Percentiles rank a stretch among this genome's conserved stretches.
phyloP scores from a whole-genome alignment of 1,140 invertebrate genomes.

The Drosophila nikananu region DNA sequence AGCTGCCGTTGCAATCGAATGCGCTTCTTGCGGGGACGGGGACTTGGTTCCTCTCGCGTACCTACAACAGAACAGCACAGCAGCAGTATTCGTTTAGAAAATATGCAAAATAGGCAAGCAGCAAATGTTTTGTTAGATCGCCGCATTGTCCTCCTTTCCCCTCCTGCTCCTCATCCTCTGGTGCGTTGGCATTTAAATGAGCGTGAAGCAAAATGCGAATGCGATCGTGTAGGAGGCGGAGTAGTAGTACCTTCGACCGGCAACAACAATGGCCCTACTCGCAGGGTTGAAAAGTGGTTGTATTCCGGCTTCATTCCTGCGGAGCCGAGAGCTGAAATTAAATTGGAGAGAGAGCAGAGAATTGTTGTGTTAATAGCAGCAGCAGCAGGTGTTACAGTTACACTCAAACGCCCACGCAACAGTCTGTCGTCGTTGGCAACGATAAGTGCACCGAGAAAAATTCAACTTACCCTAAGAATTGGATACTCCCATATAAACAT shows the following conservation, averaged over 20 bases:
- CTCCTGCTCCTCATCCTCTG: conserved; percentile 3
- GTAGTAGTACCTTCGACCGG: conserved; percentile 1
- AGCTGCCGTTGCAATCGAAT: conserved; percentile 70
- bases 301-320: conserved; percentile 59
- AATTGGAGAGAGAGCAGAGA: conserved; percentile 50
- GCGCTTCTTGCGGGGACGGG: conserved; percentile 43
- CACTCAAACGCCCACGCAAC: conserved; percentile 53
- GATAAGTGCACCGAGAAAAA: conserved; percentile 21
- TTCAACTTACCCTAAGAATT: not conserved
- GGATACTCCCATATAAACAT: too few relatives aligned
- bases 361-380: conserved; percentile 44
- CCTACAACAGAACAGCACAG: conserved; percentile 33
- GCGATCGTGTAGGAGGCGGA: conserved; percentile 35
- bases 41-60: not conserved
- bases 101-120: conserved; percentile 66
- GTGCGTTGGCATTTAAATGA: conserved; percentile 70
- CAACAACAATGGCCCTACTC: conserved; percentile 24
- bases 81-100: conserved; percentile 60
- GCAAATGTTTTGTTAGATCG: conserved; percentile 44
- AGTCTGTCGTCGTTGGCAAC: conserved; percentile 29
- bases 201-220: conserved; percentile 55
- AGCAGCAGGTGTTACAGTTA: conserved; percentile 40
- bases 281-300: conserved; percentile 72
- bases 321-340: conserved; percentile 57
- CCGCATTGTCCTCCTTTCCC: conserved; percentile 2